Base-by-base conservation (phyloP, 2,113 vertebrate genomes). In the Prunella himalayana region DNA sequence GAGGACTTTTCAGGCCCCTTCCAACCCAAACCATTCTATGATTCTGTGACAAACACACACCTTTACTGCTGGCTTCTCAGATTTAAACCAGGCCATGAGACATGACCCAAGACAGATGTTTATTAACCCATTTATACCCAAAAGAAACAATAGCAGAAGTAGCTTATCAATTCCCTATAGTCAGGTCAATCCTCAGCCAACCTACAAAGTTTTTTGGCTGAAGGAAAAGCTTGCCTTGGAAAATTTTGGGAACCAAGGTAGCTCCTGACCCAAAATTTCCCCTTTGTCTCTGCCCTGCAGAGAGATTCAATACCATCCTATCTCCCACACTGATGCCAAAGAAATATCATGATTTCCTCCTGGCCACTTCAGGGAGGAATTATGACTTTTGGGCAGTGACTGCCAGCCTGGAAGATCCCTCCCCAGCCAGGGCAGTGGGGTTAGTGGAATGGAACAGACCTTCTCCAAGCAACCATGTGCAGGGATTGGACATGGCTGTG, bases 321-420 rank as follows among this genome's bases (percentile, higher is more conserved):
- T 20, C 23, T 63, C 42, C 39, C 45, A 63, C 10, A 45, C 7
- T 23, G 33, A 59, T 44, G 7, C 28, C 57, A 59, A 56, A 31
- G 64, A 86, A 57, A 69, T n/a, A 39, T 7, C 1, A 0, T 13
- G 1, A 71, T 41, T n/a, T 10, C 8, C 18, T 53, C 37, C 49
- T 28, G 13, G 28, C 3, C 53, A 27, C 42, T 88, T 83, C 56
- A 63, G 18, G 2, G 3, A 60, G 18, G 4, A 93, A 93, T 35
- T 3, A 37, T 45, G 28, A 65, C 35, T 41, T 78, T 6, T 1
- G 10, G 11, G 13, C 41, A 90, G 20, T 15, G 21, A n/a, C 16
- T 35, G 9, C 4, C 37, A 73, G 22, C 19, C 11, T 23, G 20
- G 8, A 83, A 53, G 18, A 80, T 30, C 5, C 28, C 8, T 35